These are phyloP conservation scores for Gavialis gangeticus DNA, from an alignment of 2,113 vertebrate species.

Conservation along the genomic window DNA sequence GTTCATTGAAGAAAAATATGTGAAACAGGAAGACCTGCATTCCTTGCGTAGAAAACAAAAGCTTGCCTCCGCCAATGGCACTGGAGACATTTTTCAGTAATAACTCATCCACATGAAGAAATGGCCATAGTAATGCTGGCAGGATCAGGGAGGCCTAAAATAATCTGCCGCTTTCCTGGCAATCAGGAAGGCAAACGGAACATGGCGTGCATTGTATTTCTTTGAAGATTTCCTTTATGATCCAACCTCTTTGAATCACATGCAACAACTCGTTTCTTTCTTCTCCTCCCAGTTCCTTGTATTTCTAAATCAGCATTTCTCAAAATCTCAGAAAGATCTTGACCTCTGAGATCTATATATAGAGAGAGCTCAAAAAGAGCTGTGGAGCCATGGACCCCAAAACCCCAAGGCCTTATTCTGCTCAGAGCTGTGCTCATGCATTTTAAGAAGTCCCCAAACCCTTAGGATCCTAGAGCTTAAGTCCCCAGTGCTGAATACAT, in stretches of 20 bases:
- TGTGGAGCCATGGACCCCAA: no score
- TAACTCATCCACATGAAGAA: conserved; percentile 50
- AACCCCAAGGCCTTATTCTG: no score
- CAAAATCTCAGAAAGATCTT: not conserved
- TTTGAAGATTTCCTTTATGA: conserved; percentile 7
- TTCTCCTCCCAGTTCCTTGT: not conserved
- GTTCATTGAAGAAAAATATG: conserved; percentile 65
- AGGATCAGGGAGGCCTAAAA: not conserved
- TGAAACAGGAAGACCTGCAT: conserved; percentile 68
- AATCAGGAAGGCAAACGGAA: not conserved
- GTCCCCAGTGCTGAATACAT: not conserved
- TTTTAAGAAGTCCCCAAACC: not conserved
- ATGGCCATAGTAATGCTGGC: conserved; percentile 5
- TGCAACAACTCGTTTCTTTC: conserved; percentile 5
- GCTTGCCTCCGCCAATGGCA: conserved; percentile 26
- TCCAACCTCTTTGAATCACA: not conserved
- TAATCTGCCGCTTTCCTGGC: not conserved
- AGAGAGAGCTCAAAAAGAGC: no score
- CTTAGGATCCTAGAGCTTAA: not conserved
- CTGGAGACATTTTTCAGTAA: conserved; percentile 43
- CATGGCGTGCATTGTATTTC: not conserved
- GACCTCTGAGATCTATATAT: no score
- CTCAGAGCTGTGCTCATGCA: no score
- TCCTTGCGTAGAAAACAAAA: conserved; percentile 64
- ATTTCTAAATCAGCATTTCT: not conserved